A percentile compares a stretch with the other conserved stretches of the same genome.
Evolutionary conservation across 2,888 invertebrate genomes (phyloP).

Genomic region (Agapostemon virescens): DNA sequence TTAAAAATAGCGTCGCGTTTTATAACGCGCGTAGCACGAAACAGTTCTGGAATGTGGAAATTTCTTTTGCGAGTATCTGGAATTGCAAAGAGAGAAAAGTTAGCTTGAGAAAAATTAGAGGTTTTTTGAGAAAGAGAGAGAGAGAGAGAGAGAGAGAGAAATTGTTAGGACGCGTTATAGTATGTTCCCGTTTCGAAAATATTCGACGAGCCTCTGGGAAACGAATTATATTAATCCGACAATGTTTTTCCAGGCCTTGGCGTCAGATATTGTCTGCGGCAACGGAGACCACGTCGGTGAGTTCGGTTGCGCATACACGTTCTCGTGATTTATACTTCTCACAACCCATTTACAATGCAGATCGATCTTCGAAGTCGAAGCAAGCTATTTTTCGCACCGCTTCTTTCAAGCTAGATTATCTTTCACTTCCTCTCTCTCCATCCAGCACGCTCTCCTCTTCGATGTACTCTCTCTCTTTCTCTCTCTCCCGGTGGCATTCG

Average conservation of each 20-base stretch:
- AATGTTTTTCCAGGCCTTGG: conserved; percentile 69
- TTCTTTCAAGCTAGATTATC: neutral
- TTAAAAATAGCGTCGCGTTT: conserved; percentile 51
- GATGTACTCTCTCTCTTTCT: neutral
- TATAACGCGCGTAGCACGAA: conserved; percentile 33
- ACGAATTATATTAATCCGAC: conserved; percentile 28
- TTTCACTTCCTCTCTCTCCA: neutral
- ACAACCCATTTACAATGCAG: conserved; percentile 23
- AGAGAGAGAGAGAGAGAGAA: too few relatives aligned
- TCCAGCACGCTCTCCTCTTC: neutral
- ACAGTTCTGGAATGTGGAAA: conserved; percentile 26
- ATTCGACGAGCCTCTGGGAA: neutral
- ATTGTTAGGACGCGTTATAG: neutral
- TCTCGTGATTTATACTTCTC: conserved; percentile 33
- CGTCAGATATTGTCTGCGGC: conserved; percentile 68
- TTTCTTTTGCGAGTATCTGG: conserved; percentile 1
- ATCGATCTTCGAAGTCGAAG: conserved; percentile 11
- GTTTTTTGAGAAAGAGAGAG: too few relatives aligned
- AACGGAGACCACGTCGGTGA: conserved; percentile 73
- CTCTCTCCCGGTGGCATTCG: too few relatives aligned
- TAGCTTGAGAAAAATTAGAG: neutral
- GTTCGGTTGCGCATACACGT: conserved; percentile 47
- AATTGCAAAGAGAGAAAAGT: neutral
- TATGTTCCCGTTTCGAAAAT: neutral
- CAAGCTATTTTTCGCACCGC: neutral